Evolutionary conservation across 1,140 invertebrate genomes (phyloP).

Genomic region (Brachionus manjavacas): DNA sequence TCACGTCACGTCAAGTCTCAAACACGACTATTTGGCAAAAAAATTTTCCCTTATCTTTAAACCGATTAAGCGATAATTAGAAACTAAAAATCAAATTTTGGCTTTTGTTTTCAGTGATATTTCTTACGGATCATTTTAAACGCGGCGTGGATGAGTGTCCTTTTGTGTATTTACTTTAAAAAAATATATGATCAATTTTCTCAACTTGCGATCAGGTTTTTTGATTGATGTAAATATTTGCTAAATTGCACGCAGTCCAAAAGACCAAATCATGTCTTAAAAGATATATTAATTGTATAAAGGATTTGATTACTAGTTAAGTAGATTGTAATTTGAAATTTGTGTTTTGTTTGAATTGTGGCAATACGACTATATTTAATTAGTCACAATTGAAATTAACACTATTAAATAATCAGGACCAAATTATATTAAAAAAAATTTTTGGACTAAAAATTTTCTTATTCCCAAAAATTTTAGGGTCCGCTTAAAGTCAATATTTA

Average conservation of each 20-base stretch:
- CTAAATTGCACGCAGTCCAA: neutral
- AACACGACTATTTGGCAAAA: neutral
- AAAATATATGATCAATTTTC: slow-evolving; percentile 32
- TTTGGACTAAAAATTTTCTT: neutral
- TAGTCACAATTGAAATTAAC: neutral
- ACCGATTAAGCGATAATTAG: neutral
- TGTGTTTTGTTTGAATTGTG: neutral
- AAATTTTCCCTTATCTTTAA: slow-evolving; percentile 1
- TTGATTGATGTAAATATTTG: slow-evolving; percentile 16
- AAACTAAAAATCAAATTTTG: neutral
- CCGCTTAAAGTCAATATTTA: neutral
- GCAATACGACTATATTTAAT: neutral
- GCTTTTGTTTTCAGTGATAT: slow-evolving; percentile 12
- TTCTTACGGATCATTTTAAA: neutral
- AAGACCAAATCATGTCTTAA: neutral
- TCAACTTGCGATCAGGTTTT: slow-evolving; percentile 27
- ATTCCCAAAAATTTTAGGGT: neutral
- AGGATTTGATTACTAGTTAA: neutral
- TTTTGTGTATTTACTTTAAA: slow-evolving; percentile 1
- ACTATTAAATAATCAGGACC: neutral
- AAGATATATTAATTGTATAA: neutral
- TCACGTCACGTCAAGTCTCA: slow-evolving; percentile 31
- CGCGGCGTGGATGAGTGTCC: neutral
- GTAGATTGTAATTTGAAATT: slow-evolving; percentile 5
- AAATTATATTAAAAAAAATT: neutral